Evolutionary conservation across 2,888 invertebrate species (phyloP), one percentile per base, ranked within the genome.

Genomic region (Digitonthophagus gazella): DNA sequence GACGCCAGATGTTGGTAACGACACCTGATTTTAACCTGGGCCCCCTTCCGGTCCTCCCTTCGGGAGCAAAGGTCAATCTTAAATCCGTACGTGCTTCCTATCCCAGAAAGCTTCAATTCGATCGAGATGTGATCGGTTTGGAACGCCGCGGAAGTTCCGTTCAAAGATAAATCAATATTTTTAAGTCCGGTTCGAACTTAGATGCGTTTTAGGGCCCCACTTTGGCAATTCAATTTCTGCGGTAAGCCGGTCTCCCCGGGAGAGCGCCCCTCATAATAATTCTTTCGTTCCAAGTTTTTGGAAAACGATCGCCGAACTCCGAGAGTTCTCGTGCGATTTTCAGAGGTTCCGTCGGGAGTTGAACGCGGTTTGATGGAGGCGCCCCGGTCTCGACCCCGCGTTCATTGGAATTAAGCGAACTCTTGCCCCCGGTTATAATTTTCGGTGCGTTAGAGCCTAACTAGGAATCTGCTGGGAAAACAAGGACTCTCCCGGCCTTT

Each of bases 11-110:
- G 72, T 67, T 69, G 15, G 65, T 20, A 72, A 72, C 72, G 72
- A 71, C 68, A 72, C 72, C 72, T 72, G 72, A 69, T 69, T 69
- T 68, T 70, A 71, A 71, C 71, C 71, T 69, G 67, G 66, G 68
- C 20, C 65, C 58, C 61, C 61, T 61, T 20, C 65, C 68, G 58
- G 67, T 64, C 65, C 68, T 58, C 64, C 68, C 65, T 28, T 65
- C 44, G 58, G 61, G 56, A 65, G 54, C 65, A 68, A 68, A 68
- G 68, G 68, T 68, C 68, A 68, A 68, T 65, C 65, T 65, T 65
- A 61, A 61, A 61, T 61, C 61, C 61, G 61, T 61, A 61, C 61
- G 61, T 61, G 61, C 15, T 20, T 61, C 18, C 61, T 61, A 61
- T 61, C 18, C 28, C 3, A 11, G 28, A 44, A 44, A 44, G 28